Evolutionary conservation across 2,888 invertebrate species (phyloP).

Genomic region (Anagyrus pseudococci): DNA sequence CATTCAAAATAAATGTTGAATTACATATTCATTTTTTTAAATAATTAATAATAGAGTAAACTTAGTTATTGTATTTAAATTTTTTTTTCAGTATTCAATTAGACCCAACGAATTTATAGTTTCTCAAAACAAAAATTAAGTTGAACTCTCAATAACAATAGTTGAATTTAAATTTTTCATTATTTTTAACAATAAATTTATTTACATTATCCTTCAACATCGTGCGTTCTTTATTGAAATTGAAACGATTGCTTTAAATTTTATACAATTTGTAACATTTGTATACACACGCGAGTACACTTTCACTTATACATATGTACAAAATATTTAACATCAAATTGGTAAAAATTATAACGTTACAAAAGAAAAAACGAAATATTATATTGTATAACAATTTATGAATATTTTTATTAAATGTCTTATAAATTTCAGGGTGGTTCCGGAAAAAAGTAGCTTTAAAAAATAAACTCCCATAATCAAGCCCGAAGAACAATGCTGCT

Average conservation of each 20-base stretch:
- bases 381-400: neutral
- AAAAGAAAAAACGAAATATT: neutral
- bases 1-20: constrained; percentile 7
- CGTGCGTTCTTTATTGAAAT: too few relatives aligned
- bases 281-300: too few relatives aligned
- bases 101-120: too few relatives aligned
- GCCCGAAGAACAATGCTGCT: constrained; percentile 31
- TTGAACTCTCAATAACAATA: too few relatives aligned
- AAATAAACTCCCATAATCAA: constrained; percentile 51
- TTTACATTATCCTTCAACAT: too few relatives aligned
- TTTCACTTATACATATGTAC: too few relatives aligned
- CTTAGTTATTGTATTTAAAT: too few relatives aligned
- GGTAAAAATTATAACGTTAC: neutral
- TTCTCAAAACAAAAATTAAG: too few relatives aligned
- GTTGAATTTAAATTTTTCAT: too few relatives aligned
- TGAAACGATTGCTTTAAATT: too few relatives aligned
- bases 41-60: neutral
- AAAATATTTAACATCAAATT: neutral
- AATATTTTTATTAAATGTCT: constrained; percentile 4
- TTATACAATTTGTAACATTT: too few relatives aligned
- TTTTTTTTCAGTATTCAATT: neutral
- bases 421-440: constrained; percentile 63
- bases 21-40: neutral
- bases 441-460: constrained; percentile 66
- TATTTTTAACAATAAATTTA: too few relatives aligned